These are phyloP conservation scores for Congeria kusceri DNA, from an alignment of 2,888 invertebrate species.

Conservation along the genomic window DNA sequence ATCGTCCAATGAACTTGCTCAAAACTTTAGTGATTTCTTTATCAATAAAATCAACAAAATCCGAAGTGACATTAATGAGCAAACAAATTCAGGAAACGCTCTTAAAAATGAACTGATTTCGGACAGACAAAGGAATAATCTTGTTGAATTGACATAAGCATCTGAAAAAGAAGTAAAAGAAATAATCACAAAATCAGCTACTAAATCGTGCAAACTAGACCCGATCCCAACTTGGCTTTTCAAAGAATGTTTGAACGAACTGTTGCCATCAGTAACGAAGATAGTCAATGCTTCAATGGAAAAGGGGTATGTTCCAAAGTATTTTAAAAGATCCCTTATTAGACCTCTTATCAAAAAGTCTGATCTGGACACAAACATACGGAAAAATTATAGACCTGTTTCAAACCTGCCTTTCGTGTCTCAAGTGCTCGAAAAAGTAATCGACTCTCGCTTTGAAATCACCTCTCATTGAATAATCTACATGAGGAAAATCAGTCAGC, in stretches of 20 bases:
- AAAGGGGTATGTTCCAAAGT: constrained; percentile 23
- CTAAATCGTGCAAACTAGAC: constrained; percentile 40
- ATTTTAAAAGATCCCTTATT: constrained; percentile 32
- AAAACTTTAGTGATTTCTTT: constrained; percentile 43
- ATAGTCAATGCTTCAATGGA: constrained; percentile 17
- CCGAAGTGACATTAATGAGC: constrained; percentile 22
- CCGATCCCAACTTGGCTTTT: constrained; percentile 34
- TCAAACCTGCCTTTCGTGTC: constrained; percentile 8
- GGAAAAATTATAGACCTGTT: constrained; percentile 22
- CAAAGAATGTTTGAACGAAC: constrained; percentile 21
- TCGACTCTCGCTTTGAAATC: constrained; percentile 12
- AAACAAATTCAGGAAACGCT: not conserved
- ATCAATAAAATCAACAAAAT: constrained; percentile 38
- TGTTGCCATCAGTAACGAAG: constrained; percentile 21
- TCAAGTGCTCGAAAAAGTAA: constrained; percentile 26
- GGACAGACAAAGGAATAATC: too few species aligned
- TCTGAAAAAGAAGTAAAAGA: constrained; percentile 8
- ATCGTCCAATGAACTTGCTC: constrained; percentile 29
- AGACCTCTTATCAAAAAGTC: constrained; percentile 29
- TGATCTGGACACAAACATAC: constrained; percentile 19
- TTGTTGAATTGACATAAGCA: constrained; percentile 7
- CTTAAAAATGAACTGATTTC: too few species aligned
- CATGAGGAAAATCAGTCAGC: constrained; percentile 24
- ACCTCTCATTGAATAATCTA: constrained; percentile 16
- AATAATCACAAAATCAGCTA: constrained; percentile 27